phyloP scores from a whole-genome alignment of 2,113 vertebrate genomes.

The Jaculus jaculus region DNA sequence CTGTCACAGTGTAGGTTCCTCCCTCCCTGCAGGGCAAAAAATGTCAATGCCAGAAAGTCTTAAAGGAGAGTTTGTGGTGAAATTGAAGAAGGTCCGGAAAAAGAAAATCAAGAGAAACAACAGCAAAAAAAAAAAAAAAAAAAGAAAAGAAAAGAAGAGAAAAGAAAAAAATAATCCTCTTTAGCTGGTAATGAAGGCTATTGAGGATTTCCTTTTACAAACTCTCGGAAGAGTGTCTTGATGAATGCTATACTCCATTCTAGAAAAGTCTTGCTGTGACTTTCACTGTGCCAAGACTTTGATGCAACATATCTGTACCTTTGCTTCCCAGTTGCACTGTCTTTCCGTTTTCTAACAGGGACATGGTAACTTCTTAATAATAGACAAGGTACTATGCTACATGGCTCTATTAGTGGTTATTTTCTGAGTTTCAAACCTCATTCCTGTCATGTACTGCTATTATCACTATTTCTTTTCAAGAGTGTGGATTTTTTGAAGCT shows the following conservation, averaged over 20 bases:
- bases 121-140: too few relatives aligned
- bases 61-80: neutral
- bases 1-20: conserved; percentile 64
- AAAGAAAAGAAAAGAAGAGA: too few relatives aligned
- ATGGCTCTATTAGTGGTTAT: conserved; percentile 63
- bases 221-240: conserved; percentile 14
- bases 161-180: too few relatives aligned
- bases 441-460: conserved; percentile 67
- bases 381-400: conserved; percentile 62
- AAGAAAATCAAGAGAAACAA: neutral
- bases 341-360: conserved; percentile 49
- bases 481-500: conserved; percentile 58
- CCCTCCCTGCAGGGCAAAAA: conserved; percentile 56
- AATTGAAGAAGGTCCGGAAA: neutral
- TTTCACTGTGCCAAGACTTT: conserved; percentile 42
- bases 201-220: neutral
- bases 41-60: neutral
- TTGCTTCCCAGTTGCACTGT: conserved; percentile 25
- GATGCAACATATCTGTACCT: conserved; percentile 48
- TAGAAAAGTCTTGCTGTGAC: conserved; percentile 29
- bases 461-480: conserved; percentile 53
- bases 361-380: conserved; percentile 69
- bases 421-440: conserved; percentile 63
- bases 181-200: neutral
- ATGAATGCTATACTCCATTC: neutral